A percentile compares a stretch with the other conserved stretches of the same genome.
Evolutionary conservation across 2,113 vertebrate genomes (phyloP).

Genomic region (Coptodon bakossiorum): DNA sequence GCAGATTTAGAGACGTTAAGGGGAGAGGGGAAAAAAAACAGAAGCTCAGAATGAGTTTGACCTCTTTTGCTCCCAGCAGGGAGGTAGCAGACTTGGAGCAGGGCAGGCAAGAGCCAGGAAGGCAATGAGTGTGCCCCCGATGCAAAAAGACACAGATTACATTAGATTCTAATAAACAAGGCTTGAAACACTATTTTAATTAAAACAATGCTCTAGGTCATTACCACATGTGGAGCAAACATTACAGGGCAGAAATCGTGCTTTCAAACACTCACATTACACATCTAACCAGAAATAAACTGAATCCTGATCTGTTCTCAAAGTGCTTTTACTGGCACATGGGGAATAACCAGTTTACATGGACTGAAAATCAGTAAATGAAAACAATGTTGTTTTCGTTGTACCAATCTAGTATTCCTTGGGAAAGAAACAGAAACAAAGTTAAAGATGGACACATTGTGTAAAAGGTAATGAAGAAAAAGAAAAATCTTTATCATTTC

Average conservation of each 20-base stretch:
- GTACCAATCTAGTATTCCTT: background rate
- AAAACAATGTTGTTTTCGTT: background rate
- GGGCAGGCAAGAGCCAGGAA: background rate
- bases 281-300: background rate
- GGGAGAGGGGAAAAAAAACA: background rate
- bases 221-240: background rate
- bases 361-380: background rate
- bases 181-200: constrained; percentile 12
- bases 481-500: background rate
- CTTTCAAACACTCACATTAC: background rate
- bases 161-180: constrained; percentile 8
- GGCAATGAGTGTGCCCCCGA: background rate
- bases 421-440: background rate
- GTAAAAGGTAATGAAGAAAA: background rate
- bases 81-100: background rate
- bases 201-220: constrained; percentile 1
- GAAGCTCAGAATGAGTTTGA: constrained; percentile 1
- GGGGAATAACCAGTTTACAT: background rate
- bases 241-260: background rate
- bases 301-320: background rate
- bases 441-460: background rate
- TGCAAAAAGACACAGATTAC: constrained; percentile 21
- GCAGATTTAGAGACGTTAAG: background rate
- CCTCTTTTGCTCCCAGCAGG: constrained; percentile 49
- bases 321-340: background rate